Base-by-base conservation (phyloP, 2,888 invertebrate genomes). In the Tridacna crocea region DNA sequence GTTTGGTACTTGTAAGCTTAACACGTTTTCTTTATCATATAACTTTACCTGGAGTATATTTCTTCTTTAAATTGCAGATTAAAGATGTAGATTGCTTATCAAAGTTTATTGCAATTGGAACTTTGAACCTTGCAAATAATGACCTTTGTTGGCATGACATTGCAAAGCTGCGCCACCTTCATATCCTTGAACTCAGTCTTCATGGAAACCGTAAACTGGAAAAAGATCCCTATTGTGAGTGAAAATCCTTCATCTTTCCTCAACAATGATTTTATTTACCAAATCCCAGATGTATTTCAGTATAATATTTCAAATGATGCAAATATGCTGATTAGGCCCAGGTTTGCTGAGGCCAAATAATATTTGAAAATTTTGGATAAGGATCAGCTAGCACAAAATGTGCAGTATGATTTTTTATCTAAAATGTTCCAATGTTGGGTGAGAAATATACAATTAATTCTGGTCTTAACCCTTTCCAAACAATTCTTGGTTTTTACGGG, bases 171-270 rank as follows among this genome's bases (percentile, higher is more conserved):
- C 87, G 92, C 26, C 92, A 94, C 80, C 88, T 93, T 65, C 93
- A 93, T 80, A 89, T 94, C 55, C 88, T 94, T 11, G 91, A 93
- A 77, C 90, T 94, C 61, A 91, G 92, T 89, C 90, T 94, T 72
- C 92, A 93, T 92, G 94, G 93, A 55, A 94, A 94, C 88, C 88
- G 84, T 19, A 87, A 90, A 66, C 88, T 94, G 66, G 93, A 94
- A 75, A 92, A 91, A 77, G 93, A 94, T 77, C 92, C 93, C 3
- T 93, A 93, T 80, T 94, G 94, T 94, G 88, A 92, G 93, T 89
- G 26, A 47, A 36, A 36, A 36, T 36, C 36, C 8, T 36, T 8
- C 36, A 36, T 36, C 8, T 36, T 36, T 36, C 36, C 36, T 4
- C 36, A 36, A 36, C 36, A 36, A 8, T 36, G 36, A 8, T 36